These are phyloP conservation scores for Argentina silus DNA, from an alignment of 2,797 vertebrate species.

Conservation along the genomic window DNA sequence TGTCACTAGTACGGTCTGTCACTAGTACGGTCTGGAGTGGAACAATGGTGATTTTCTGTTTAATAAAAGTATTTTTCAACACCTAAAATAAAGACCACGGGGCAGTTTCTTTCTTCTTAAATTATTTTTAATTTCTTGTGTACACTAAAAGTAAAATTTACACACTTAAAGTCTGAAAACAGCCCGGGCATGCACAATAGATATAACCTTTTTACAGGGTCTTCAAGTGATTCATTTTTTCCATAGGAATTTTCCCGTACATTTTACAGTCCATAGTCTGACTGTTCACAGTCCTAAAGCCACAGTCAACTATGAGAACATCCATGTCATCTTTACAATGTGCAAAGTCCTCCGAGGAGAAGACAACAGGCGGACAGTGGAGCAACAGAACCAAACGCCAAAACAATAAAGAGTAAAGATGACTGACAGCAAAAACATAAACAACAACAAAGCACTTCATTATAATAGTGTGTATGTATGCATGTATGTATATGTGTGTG, in stretches of 20 bases:
- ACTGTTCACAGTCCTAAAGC: conserved; percentile 95
- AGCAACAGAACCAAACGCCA: conserved; percentile 65
- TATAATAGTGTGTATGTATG: conserved; percentile 23
- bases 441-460: conserved; percentile 49
- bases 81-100: conserved; percentile 33
- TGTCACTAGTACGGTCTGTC: too few relatives aligned
- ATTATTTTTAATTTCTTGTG: conserved; percentile 96
- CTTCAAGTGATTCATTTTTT: conserved; percentile 88
- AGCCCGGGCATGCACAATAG: conserved; percentile 87
- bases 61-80: too few relatives aligned
- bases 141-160: conserved; percentile 99
- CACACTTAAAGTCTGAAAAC: conserved; percentile 92
- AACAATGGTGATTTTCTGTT: too few relatives aligned
- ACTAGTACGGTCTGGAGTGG: too few relatives aligned
- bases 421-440: conserved; percentile 21
- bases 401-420: conserved; percentile 20
- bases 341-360: conserved; percentile 92
- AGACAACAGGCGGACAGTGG: conserved; percentile 83
- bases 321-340: conserved; percentile 95
- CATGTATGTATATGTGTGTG: too few relatives aligned
- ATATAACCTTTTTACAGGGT: conserved; percentile 86
- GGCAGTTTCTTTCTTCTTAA: conserved; percentile 86
- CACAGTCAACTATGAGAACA: conserved; percentile 98
- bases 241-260: conserved; percentile 95
- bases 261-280: conserved; percentile 94